A percentile compares a stretch with the other conserved stretches of the same genome.
These are phyloP conservation scores for Okapia johnstoni DNA, from an alignment of 2,113 vertebrate genomes.

Conservation along the genomic window DNA sequence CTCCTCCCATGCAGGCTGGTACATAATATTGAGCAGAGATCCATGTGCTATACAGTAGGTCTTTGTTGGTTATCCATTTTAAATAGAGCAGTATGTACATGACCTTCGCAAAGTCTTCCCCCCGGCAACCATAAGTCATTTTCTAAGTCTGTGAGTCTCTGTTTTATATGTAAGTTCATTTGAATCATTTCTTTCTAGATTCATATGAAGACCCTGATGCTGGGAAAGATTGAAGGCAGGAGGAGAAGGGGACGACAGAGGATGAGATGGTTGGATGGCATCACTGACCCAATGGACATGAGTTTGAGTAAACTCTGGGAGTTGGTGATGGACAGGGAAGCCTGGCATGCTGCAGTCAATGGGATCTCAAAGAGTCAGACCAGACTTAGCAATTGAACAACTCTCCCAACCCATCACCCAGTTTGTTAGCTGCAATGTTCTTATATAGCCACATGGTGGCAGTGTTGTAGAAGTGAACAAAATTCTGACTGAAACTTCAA, in stretches of 20 bases:
- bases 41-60: neutral
- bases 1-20: neutral
- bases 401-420: neutral
- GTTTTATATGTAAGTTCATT: neutral
- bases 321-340: neutral
- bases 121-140: neutral
- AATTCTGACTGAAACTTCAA: neutral
- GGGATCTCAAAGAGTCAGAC: neutral
- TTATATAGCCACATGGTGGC: neutral
- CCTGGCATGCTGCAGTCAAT: rapidly evolving
- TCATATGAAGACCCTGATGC: neutral
- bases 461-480: conserved; percentile 21
- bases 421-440: neutral
- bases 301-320: neutral
- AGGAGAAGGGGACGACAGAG: neutral
- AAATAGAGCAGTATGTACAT: neutral
- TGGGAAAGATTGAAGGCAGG: neutral
- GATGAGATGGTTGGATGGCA: neutral
- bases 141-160: neutral
- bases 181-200: neutral
- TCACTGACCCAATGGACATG: neutral
- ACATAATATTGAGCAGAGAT: neutral
- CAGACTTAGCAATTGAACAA: neutral
- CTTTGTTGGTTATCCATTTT: neutral
- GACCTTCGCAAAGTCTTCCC: neutral